Conservation (phyloP, 2,113 vertebrate genomes). For the Vireo altiloquus region DNA sequence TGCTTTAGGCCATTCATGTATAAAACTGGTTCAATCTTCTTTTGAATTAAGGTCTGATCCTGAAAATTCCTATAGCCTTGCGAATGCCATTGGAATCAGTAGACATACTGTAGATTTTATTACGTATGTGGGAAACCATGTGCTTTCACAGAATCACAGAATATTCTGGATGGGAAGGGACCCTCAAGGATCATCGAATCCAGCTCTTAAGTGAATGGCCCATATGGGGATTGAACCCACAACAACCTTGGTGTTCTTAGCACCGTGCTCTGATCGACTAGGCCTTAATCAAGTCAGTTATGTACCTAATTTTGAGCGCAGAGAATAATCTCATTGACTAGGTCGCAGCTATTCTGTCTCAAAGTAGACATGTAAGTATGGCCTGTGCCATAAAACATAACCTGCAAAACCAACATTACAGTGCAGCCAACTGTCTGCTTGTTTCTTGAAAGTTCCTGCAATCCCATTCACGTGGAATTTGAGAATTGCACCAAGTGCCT, state of each 20-base stretch:
- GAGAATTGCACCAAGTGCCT: neutral
- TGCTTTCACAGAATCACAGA: neutral
- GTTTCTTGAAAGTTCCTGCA: neutral
- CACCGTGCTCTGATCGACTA: neutral
- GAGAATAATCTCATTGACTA: neutral
- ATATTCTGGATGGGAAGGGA: neutral
- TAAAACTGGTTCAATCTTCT: neutral
- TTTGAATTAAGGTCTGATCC: neutral
- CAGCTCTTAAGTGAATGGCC: neutral
- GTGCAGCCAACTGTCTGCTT: neutral
- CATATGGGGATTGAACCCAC: neutral
- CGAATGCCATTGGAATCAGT: neutral
- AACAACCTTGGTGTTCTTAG: too few relatives aligned
- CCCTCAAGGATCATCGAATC: rapidly evolving
- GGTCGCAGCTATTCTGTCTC: neutral
- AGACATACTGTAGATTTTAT: neutral
- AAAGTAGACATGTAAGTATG: neutral
- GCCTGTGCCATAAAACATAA: neutral
- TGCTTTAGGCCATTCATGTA: neutral
- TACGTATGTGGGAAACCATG: neutral
- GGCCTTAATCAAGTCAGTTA: neutral
- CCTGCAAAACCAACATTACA: neutral
- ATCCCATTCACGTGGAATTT: neutral
- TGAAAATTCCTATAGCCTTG: neutral
- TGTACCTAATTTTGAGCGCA: neutral